A percentile compares a stretch with the other conserved stretches of the same genome.
These are phyloP conservation scores for Machimus atricapillus DNA, from an alignment of 2,888 invertebrate genomes.

Conservation along the genomic window DNA sequence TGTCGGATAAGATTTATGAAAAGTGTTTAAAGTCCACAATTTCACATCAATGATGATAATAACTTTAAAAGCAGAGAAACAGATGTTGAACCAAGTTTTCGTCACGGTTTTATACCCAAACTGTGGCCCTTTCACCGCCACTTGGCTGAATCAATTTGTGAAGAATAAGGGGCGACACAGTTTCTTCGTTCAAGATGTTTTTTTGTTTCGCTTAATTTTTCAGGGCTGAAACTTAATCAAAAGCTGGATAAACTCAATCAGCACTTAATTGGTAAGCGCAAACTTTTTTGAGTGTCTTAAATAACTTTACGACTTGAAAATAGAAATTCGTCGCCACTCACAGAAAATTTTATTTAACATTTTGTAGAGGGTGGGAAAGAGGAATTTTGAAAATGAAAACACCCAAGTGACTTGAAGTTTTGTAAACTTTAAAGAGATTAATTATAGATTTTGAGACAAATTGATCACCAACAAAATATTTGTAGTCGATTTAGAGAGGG, in stretches of 20 bases:
- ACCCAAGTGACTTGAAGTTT: neutral
- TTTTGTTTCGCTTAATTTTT: neutral
- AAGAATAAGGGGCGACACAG: neutral
- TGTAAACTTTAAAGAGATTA: neutral
- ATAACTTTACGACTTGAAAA: slow-evolving; percentile 4
- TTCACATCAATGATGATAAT: neutral
- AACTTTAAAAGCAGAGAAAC: neutral
- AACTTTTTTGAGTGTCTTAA: neutral
- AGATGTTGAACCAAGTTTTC: neutral
- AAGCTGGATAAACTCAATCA: neutral
- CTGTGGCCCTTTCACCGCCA: neutral
- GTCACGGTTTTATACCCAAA: neutral
- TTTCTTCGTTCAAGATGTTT: neutral
- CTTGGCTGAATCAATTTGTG: neutral
- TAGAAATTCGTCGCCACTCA: neutral
- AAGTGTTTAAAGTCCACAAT: neutral
- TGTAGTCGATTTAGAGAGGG: neutral
- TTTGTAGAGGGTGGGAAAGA: neutral
- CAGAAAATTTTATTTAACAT: neutral
- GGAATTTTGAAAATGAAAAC: neutral
- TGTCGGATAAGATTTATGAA: neutral
- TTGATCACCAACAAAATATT: neutral
- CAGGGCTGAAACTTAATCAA: neutral
- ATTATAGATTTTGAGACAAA: neutral
- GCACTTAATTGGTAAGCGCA: neutral